Base-by-base conservation (phyloP, 2,113 vertebrate genomes). In the Aldabrachelys gigantea region DNA sequence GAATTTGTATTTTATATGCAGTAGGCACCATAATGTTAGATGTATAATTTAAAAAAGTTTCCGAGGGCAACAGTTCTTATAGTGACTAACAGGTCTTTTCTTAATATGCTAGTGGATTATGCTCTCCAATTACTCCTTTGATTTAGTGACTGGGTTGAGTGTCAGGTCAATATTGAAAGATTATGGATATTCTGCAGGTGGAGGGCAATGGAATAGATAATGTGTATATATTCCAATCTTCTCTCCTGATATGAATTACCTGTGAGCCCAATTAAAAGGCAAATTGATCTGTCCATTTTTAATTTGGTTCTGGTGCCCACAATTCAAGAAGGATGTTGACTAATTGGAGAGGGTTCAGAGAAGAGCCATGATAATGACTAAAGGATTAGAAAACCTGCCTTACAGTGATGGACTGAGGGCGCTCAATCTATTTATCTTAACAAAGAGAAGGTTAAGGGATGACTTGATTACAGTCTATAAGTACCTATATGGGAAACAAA, bases 1-100 rank as follows among this genome's bases (percentile, higher is more conserved):
- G 7, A 29, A 56, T 5, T 52, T 72, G 21, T 38, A 38, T 72
- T 72, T 8, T 19, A 12, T 4, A 0, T 5, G 21, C 59, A 10
- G 0, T 5, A 21, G 27, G 1, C 31, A 8, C 69, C n/a, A 1
- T n/a, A 5, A 13, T 14, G 78, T 5, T 49, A 54, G 29, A 31
- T 62, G 6, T 12, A 0, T 29, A 3, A 54, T 65, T 13, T 3
- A 21, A 80, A 76, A 31, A 38, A 29, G 5, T 53, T 79, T 25
- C 87, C 21, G 38, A 11, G 8, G 57, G 12, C 59, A 76, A 7
- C 0, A 8, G 8, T 22, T 47, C 72, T 59, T 72, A 31, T 12
- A 6, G 52, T 57, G 22, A 50, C 1, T 29, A 91, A 57, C 79
- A 75, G 83, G 44, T 49, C 80, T 50, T 22, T 1, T 21, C 53